Base-by-base conservation (phyloP, 2,113 vertebrate species). In the Channa maculata region DNA sequence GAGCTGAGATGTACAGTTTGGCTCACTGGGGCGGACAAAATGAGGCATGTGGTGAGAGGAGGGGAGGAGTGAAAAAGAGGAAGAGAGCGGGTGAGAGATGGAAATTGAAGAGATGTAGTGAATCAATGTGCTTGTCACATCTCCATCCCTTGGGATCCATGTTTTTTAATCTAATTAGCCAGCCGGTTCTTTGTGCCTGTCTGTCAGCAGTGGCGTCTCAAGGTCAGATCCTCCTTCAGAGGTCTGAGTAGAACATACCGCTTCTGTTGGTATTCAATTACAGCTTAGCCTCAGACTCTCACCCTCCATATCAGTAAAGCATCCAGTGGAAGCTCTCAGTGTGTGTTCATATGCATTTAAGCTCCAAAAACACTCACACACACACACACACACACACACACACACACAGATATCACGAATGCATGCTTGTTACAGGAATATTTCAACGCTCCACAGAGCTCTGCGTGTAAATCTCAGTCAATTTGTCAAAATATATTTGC, bases 141-240 rank as follows among this genome's bases (percentile, higher is more conserved):
- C 88, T 78, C 78, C 68, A 80, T 91, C 88, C 89, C 88, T 51
- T 53, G 82, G 90, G 86, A 90, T 91, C 86, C 90, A 84, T 91
- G 89, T 90, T 91, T 91, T 91, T 90, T 91, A 92, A 93, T 93
- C 91, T 91, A 91, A 92, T 92, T 92, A 92, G 87, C 83, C 68
- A 73, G 86, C 75, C 68, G 33, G 70, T 60, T 84, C 87, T 90
- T 88, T 90, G 86, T 91, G 88, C 84, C 89, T 91, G 92, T 91
- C 92, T 90, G 87, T 91, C 90, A 88, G 84, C 39, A 4, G 64
- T 10, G 53, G 71, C 67, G 33, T 87, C 82, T 89, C 88, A 92
- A 91, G 91, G 91, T 90, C 84, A 86, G 66, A 75, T 61, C 76
- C 72, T 88, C 83, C 88, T 92, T 90, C 86, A 86, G 80, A 91